Evolutionary conservation across 2,797 vertebrate genomes (phyloP), one percentile per base, ranked within the genome.

Genomic region (Sebastes minor): DNA sequence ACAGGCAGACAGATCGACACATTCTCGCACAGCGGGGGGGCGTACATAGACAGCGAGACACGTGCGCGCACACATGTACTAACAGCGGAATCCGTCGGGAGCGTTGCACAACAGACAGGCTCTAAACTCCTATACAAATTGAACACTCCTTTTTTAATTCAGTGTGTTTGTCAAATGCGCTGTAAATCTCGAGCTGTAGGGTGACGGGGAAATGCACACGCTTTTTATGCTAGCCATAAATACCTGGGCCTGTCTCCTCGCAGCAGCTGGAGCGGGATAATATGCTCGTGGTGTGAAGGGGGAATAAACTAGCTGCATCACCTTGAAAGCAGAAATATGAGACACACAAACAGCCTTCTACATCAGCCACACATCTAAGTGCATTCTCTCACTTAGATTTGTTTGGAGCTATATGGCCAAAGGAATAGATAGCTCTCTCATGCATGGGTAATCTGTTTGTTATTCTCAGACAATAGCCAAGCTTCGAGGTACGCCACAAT

Each of bases 111-210:
- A 82, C 91, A 92, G 91, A 90, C 91, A 91, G 85, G 74, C 89
- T 90, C 89, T 95, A 93, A 90, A 94, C 92, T 93, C 92, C 90
- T 87, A 89, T 93, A 93, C 91, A 95, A 95, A 95, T 90, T 90
- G 90, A 92, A 89, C 88, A 73, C 87, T 81, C 76, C 56, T 70
- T 33, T 84, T 89, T 87, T 74, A 68, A 89, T 91, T 92, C 80
- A 67, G 76, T 56, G 75, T 84, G 84, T 94, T 89, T 91, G 92
- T 90, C 91, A 90, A 84, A 90, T 46, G 76, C 27, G 86, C 56
- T 71, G 88, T 91, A 94, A 93, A 94, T 95, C 91, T 86, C 3
- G 2, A 49, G 86, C 85, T 80, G 86, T 56, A 81, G 73, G 87
- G 76, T 93, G 94, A 94, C 94, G 79, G 90, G 74, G 89, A 91